These are phyloP conservation scores for Myiotriccus ornatus DNA, from an alignment of 2,797 vertebrate species.

Conservation along the genomic window DNA sequence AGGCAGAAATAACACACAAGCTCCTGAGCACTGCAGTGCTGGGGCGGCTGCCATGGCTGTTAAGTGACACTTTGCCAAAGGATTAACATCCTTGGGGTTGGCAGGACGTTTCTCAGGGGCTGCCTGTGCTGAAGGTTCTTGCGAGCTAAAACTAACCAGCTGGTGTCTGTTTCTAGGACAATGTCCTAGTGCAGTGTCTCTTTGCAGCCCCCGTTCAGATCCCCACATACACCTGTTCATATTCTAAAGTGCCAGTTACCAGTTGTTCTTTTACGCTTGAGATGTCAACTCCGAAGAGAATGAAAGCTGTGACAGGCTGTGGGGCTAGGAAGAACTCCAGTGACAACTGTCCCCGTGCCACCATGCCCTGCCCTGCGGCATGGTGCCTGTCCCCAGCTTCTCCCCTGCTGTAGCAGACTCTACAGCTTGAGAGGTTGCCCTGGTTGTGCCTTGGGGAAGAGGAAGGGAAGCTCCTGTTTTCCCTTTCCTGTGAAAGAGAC, in stretches of 20 bases:
- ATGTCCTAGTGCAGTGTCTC: background rate
- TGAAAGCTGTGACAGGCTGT: background rate
- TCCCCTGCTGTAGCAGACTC: background rate
- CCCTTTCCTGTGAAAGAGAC: background rate
- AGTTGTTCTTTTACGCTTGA: background rate
- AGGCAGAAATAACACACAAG: background rate
- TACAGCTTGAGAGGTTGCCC: background rate
- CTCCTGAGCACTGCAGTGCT: background rate
- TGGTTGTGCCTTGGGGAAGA: background rate
- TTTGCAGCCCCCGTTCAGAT: background rate
- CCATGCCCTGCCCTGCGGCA: background rate
- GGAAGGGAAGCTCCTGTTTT: background rate
- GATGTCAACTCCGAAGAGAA: background rate
- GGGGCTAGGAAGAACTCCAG: background rate
- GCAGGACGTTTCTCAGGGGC: background rate
- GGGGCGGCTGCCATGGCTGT: background rate
- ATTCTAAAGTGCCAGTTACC: background rate
- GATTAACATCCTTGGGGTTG: background rate
- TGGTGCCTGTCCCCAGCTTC: background rate
- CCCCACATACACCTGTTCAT: background rate
- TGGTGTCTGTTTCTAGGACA: background rate
- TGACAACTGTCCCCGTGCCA: background rate
- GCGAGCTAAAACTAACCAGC: background rate
- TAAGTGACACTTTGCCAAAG: background rate
- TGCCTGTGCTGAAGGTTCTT: background rate